Evolutionary conservation across 2,888 invertebrate genomes (phyloP), one percentile per base, ranked within the genome.

Genomic region (Girardia tigrina): DNA sequence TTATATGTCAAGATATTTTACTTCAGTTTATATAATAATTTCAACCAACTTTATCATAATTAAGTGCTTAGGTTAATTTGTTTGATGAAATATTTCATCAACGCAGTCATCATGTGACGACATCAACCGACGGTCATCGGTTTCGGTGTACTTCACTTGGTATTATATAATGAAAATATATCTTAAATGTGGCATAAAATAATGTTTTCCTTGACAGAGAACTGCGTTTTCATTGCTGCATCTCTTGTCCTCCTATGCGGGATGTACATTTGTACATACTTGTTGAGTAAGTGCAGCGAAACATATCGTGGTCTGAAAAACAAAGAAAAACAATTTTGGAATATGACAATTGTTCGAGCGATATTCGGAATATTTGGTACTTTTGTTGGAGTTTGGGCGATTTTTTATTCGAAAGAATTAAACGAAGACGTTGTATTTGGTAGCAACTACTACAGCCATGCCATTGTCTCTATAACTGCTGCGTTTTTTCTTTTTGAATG

Each of bases 401-500:
- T 80, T 29, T 81, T 80, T 72, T 74, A 79, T 14, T 79, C 80
- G 72, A 79, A 79, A 2, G 79, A 79, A 23, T 77, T 82, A 29
- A 77, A 78, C n/a, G 77, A 78, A 70, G 81, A 82, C 75, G 79
- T 80, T 2, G 79, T 80, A 0, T 79, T 79, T 26, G 81, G 79
- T 2, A 80, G 80, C 0, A 80, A 78, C 0, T 80, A 80, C 0
- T 80, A 80, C 8, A 80, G 80, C 70, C 79, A 79, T 42, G 78
- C 80, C 69, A 80, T 80, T 0, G 72, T 82, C 72, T 78, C 79
- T 26, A 42, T 79, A 20, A 79, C 80, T 0, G 79, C 80, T 16
- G 80, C 81, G 12, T 82, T 82, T 77, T 82, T 82, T 77, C 36
- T 81, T 1, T 81, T 82, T 77, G 82, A 82, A 77, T 80, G 80